A percentile compares a stretch with the other conserved stretches of the same genome.
These are phyloP conservation scores for Cydia strobilella DNA, from an alignment of 1,140 invertebrate genomes.

Conservation along the genomic window DNA sequence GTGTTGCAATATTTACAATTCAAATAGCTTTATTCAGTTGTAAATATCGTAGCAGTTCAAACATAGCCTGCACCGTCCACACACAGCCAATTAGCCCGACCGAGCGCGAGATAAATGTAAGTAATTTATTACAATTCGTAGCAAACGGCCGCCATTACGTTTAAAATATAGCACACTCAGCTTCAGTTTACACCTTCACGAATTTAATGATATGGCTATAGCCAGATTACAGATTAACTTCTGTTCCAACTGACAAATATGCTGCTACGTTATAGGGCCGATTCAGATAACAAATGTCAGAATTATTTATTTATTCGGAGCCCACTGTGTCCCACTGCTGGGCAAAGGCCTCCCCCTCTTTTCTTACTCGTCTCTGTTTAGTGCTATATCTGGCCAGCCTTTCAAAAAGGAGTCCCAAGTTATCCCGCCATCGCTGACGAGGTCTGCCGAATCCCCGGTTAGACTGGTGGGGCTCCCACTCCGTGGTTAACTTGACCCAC, in stretches of 20 bases:
- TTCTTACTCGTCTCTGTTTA: no score
- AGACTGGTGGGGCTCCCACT: no score
- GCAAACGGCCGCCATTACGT: slow-evolving; percentile 56
- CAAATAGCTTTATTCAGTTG: slow-evolving; percentile 14
- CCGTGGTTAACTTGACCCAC: no score
- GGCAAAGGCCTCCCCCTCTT: no score
- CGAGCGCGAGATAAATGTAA: slow-evolving; percentile 59
- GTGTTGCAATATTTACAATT: background rate
- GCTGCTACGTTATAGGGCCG: background rate
- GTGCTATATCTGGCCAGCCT: no score
- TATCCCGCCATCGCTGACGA: no score
- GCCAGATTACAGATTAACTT: slow-evolving; percentile 22
- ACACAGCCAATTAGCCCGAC: slow-evolving; percentile 57
- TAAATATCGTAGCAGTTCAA: slow-evolving; percentile 36
- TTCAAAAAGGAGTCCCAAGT: no score
- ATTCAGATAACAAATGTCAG: no score
- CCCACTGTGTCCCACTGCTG: no score
- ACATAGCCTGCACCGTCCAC: slow-evolving; percentile 43
- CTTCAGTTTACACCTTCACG: slow-evolving; percentile 38
- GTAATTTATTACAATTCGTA: slow-evolving; percentile 63
- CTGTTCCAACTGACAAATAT: slow-evolving; percentile 2
- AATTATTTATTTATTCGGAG: no score
- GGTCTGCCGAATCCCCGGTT: no score
- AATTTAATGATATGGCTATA: slow-evolving; percentile 46
- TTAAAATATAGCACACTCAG: slow-evolving; percentile 66